Base-by-base conservation (phyloP, 2,797 vertebrate species). In the Valencia hispanica region DNA sequence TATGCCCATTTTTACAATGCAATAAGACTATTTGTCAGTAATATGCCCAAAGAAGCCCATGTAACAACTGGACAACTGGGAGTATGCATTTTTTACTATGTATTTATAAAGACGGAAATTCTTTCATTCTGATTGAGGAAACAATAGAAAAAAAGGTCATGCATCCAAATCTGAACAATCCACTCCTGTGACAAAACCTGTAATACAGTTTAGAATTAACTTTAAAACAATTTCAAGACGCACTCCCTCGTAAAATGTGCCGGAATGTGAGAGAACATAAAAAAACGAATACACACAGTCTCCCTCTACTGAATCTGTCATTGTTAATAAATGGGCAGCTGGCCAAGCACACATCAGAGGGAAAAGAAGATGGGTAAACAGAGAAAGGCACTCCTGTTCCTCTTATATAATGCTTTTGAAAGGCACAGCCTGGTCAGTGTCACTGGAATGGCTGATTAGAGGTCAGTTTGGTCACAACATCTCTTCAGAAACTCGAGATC, bases 361-460 rank as follows among this genome's bases (percentile, higher is more conserved):
- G 39, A 32, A 36, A 73, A 78, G 68, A 65, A 78, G 74, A 48
- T 5, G 82, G 59, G 43, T 50, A 68, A 79, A 81, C 47, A 80
- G 78, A 87, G 75, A 79, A 87, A 84, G 73, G 30, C 59, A 63
- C 76, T 41, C 82, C 74, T 84, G 84, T 74, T 87, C 48, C 47
- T 22, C 71, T 86, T 82, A 77, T 75, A n/a, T 68, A 85, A 87
- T 36, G 12, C 45, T 53, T 66, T 2, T 57, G 59, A 81, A 59
- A 68, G 76, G 61, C 81, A 25, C 71, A 81, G 72, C 68, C 43
- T 41, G 51, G 75, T 66, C 73, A 61, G 72, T 79, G 75, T 83
- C 70, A 79, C 74, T 75, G 61, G 55, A 73, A 78, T 48, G 6
- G 8, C 53, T 84, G 78, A 83, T 79, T 55, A 6, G 72, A 83